Conservation (phyloP, 2,888 invertebrate species). For the Heptascelio sp. region DNA sequence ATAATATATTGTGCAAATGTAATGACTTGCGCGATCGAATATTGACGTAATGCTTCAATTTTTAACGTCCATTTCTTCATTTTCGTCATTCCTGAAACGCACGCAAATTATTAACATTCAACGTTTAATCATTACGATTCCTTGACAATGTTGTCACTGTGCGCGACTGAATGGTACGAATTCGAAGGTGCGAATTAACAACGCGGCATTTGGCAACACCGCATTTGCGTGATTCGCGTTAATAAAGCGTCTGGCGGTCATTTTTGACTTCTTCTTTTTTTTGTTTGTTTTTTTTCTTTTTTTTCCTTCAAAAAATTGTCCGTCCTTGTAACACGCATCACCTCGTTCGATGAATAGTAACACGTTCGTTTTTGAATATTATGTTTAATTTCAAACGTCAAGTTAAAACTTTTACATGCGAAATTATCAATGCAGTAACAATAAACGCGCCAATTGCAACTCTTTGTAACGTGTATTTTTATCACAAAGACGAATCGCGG, state of each 20-base stretch:
- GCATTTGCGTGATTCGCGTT: not conserved
- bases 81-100: not conserved
- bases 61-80: constrained; percentile 19
- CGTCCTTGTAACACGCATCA: too few species aligned
- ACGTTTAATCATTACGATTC: constrained; percentile 28
- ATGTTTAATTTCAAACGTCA: not conserved
- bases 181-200: too few species aligned
- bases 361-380: too few species aligned
- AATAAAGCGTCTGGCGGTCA: not conserved
- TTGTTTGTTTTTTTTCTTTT: too few species aligned
- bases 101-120: constrained; percentile 19
- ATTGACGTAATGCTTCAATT: constrained; percentile 35
- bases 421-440: not conserved
- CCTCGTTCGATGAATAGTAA: too few species aligned
- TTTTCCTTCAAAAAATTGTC: too few species aligned
- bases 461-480: not conserved
- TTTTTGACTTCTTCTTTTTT: too few species aligned
- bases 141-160: too few species aligned
- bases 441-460: not conserved
- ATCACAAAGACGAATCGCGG: constrained; percentile 1
- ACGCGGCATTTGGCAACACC: too few species aligned
- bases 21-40: constrained; percentile 45
- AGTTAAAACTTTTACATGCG: not conserved
- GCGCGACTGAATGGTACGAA: too few species aligned
- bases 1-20: constrained; percentile 37